These are phyloP conservation scores for Trachops cirrhosus DNA, from an alignment of 2,797 vertebrate species.

Conservation along the genomic window DNA sequence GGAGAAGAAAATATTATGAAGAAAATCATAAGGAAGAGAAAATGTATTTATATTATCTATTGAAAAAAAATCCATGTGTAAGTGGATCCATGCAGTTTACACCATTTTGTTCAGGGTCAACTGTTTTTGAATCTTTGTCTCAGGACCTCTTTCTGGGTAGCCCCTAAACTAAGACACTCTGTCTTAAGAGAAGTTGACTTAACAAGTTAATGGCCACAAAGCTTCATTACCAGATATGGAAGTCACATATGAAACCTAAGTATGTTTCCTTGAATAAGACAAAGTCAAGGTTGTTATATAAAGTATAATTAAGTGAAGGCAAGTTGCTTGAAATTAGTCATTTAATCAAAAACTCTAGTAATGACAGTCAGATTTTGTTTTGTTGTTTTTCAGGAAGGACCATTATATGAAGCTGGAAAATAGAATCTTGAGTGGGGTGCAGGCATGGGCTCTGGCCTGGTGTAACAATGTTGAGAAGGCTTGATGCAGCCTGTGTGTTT, in stretches of 20 bases:
- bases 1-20: not conserved
- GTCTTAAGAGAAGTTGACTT: not conserved
- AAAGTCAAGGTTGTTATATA: not conserved
- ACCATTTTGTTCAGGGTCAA: not conserved
- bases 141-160: not conserved
- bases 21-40: not conserved
- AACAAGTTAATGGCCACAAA: not conserved
- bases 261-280: not conserved
- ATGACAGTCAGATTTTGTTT: not conserved
- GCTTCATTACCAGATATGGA: not conserved
- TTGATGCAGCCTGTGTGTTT: not conserved
- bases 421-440: not conserved
- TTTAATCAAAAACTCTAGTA: not conserved
- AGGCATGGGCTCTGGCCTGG: not conserved
- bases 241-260: not conserved
- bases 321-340: not conserved
- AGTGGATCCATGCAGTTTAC: not conserved
- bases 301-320: not conserved
- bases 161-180: not conserved
- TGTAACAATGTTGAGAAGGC: not conserved
- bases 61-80: not conserved
- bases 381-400: not conserved
- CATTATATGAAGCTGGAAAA: not conserved
- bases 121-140: not conserved
- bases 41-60: not conserved